These are phyloP conservation scores for Rhineura floridana DNA, from an alignment of 2,113 vertebrate species.

Conservation along the genomic window DNA sequence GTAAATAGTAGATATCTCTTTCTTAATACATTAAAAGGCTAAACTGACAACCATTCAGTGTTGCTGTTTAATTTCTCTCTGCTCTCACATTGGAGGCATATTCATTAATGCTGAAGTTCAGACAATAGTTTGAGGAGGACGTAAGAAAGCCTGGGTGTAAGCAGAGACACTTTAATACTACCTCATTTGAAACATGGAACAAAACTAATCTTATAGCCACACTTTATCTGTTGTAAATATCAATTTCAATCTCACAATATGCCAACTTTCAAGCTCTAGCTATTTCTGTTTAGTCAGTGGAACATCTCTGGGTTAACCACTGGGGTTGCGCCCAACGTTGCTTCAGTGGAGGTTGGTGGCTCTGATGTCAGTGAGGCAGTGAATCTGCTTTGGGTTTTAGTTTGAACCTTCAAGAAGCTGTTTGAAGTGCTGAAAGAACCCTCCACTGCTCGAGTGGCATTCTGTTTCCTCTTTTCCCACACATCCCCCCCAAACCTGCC, in stretches of 20 bases:
- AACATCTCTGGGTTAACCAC: background rate
- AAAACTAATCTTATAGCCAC: background rate
- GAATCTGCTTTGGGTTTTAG: too few species aligned
- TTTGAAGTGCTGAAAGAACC: too few species aligned
- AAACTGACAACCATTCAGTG: slow-evolving; percentile 11
- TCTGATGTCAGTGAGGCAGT: too few species aligned
- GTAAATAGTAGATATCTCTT: background rate
- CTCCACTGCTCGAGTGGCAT: too few species aligned
- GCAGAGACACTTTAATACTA: background rate
- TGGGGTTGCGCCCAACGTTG: too few species aligned
- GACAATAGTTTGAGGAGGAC: slow-evolving; percentile 1
- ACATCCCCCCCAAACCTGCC: too few species aligned
- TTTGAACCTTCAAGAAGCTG: too few species aligned
- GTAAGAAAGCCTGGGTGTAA: background rate
- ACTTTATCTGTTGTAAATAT: background rate
- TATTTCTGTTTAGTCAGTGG: background rate
- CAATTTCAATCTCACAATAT: background rate
- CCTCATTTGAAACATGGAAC: background rate
- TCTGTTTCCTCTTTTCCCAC: too few species aligned
- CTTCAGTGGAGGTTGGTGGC: too few species aligned
- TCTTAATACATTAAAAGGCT: slow-evolving; percentile 49
- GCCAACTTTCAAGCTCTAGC: background rate
- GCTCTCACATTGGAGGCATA: slow-evolving; percentile 45
- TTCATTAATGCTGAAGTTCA: slow-evolving; percentile 38
- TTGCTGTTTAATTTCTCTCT: slow-evolving; percentile 55